phyloP scores from a whole-genome alignment of 2,797 vertebrate species.

The Microcaecilia unicolor region DNA sequence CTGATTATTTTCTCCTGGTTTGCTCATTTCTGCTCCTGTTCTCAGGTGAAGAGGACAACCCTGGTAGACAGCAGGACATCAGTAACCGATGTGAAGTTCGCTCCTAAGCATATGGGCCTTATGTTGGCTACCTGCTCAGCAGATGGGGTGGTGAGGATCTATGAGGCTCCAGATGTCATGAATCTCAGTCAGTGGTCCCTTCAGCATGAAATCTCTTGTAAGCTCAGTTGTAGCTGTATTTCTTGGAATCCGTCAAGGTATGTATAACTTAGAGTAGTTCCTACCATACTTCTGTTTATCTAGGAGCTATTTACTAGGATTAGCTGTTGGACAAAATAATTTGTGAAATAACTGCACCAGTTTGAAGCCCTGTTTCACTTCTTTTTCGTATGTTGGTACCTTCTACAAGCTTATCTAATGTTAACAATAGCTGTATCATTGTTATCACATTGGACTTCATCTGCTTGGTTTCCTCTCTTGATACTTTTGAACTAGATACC shows the following conservation, averaged over 20 bases:
- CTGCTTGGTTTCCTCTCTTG: too few species aligned
- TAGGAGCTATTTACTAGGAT: too few species aligned
- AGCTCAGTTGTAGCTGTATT: constrained; percentile 95
- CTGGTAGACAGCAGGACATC: constrained; percentile 95
- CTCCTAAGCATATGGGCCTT: constrained; percentile 95
- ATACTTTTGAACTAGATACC: too few species aligned
- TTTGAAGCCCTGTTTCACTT: too few species aligned
- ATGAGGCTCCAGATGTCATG: constrained; percentile 96
- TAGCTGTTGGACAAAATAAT: neutral
- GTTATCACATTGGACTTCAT: too few species aligned
- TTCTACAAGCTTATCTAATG: too few species aligned
- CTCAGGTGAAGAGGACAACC: constrained; percentile 92
- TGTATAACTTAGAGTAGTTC: too few species aligned
- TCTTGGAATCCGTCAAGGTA: constrained; percentile 99
- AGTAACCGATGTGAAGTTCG: constrained; percentile 95
- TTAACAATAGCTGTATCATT: too few species aligned
- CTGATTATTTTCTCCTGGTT: neutral
- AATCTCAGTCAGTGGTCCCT: constrained; percentile 97
- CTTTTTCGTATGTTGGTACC: too few species aligned
- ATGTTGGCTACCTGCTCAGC: constrained; percentile 95
- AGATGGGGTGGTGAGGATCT: constrained; percentile 90
- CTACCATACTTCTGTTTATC: too few species aligned
- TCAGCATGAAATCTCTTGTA: constrained; percentile 95
- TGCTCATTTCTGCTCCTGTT: constrained; percentile 2
- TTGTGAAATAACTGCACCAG: neutral